Evolutionary conservation across 2,797 vertebrate species (phyloP).

Genomic region (Phataginus tricuspis): DNA sequence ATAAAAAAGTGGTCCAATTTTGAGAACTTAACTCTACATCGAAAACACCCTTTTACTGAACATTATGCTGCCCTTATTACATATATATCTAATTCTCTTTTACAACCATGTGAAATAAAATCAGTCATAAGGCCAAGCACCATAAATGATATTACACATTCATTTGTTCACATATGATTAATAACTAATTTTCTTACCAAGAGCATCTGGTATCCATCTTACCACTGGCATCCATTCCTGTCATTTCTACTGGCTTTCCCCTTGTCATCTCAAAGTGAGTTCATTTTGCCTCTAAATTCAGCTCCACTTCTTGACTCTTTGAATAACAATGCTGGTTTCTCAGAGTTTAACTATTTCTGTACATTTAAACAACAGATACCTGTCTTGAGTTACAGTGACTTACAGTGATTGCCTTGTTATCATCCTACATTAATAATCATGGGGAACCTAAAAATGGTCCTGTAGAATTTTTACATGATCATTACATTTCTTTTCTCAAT

Average conservation of each 20-base stretch:
- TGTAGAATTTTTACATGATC: background rate
- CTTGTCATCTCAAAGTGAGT: background rate
- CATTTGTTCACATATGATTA: background rate
- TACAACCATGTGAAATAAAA: background rate
- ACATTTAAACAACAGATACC: background rate
- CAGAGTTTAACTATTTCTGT: background rate
- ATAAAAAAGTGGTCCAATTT: background rate
- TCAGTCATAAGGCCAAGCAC: background rate
- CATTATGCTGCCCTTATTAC: background rate
- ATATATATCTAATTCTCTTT: background rate
- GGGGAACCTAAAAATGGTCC: background rate
- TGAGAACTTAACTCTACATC: background rate
- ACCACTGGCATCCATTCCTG: background rate
- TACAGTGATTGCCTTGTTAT: background rate
- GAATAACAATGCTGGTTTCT: background rate
- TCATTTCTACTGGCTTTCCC: background rate
- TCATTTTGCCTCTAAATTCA: background rate
- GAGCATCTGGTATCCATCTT: no score
- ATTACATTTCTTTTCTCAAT: background rate
- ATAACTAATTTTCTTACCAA: background rate
- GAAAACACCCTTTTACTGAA: background rate
- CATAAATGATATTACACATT: background rate
- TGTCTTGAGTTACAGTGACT: background rate
- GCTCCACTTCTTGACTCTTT: background rate
- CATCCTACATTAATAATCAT: background rate